Conservation (phyloP, 2,113 vertebrate genomes). For the Petrocephalus zakoni region DNA sequence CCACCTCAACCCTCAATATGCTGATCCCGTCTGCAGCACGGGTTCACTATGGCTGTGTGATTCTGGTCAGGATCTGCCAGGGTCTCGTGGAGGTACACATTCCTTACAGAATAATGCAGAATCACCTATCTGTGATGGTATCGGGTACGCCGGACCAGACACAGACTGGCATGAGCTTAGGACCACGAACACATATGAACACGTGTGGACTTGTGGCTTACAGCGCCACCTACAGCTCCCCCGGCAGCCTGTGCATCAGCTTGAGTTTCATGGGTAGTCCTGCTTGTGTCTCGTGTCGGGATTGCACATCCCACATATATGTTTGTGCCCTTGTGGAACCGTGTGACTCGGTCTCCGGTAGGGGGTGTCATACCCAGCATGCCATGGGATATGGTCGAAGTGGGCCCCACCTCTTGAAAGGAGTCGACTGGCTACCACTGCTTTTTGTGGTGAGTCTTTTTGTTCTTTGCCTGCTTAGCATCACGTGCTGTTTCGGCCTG, state of each 20-base stretch:
- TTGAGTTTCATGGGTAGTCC: neutral
- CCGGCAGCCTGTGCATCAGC: neutral
- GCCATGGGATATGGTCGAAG: constrained; percentile 86
- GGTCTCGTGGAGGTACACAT: constrained; percentile 81
- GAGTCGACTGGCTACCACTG: constrained; percentile 77
- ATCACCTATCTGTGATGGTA: neutral
- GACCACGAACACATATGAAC: neutral
- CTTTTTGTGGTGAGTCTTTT: constrained; percentile 70
- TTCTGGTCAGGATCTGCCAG: constrained; percentile 85
- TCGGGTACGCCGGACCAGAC: neutral
- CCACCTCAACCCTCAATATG: constrained; percentile 86
- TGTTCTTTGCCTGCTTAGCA: neutral
- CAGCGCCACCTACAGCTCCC: neutral
- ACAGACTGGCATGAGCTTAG: neutral
- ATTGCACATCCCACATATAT: neutral
- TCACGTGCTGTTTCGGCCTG: neutral
- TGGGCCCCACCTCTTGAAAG: constrained; percentile 79
- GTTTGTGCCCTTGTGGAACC: neutral
- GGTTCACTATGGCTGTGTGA: constrained; percentile 83
- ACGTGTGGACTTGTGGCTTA: neutral
- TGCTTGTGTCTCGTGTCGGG: neutral
- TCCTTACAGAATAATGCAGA: neutral
- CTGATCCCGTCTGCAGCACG: constrained; percentile 82
- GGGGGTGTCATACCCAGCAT: constrained; percentile 90
- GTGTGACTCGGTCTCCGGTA: constrained; percentile 38